Percentiles rank a stretch among this genome's conserved stretches.
Evolutionary conservation across 2,113 vertebrate genomes (phyloP).

Genomic region (Canis aureus): DNA sequence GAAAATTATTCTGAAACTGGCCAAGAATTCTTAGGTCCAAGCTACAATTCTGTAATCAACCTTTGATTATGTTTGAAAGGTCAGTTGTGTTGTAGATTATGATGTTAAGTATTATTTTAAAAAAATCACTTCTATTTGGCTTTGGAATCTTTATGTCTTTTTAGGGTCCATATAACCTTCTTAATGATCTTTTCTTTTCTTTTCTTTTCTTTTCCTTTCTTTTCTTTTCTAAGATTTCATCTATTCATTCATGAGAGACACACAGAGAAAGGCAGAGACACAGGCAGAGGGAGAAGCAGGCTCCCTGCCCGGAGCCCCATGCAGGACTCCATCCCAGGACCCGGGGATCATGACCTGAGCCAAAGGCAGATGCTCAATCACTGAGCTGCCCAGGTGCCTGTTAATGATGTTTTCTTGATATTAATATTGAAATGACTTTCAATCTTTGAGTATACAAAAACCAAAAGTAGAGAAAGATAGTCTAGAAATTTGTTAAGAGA

Average conservation of each 20-base stretch:
- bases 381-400: too few species aligned
- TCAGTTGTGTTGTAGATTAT: slow-evolving; percentile 49
- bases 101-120: not conserved
- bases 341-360: too few species aligned
- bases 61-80: slow-evolving; percentile 18
- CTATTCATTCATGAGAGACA: too few species aligned
- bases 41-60: slow-evolving; percentile 48
- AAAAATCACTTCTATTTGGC: not conserved
- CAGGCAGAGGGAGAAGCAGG: too few species aligned
- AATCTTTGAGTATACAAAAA: not conserved
- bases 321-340: too few species aligned
- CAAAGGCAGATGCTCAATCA: too few species aligned
- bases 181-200: not conserved
- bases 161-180: not conserved
- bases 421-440: slow-evolving; percentile 56
- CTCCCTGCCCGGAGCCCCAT: too few species aligned
- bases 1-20: slow-evolving; percentile 39
- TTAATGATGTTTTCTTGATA: slow-evolving; percentile 1
- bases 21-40: slow-evolving; percentile 16
- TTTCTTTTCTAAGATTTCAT: too few species aligned
- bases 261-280: too few species aligned
- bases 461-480: not conserved
- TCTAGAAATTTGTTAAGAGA: slow-evolving; percentile 41
- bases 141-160: slow-evolving; percentile 56
- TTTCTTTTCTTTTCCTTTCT: too few species aligned